Base-by-base conservation (phyloP, 2,113 vertebrate species). In the Labeo rohita region DNA sequence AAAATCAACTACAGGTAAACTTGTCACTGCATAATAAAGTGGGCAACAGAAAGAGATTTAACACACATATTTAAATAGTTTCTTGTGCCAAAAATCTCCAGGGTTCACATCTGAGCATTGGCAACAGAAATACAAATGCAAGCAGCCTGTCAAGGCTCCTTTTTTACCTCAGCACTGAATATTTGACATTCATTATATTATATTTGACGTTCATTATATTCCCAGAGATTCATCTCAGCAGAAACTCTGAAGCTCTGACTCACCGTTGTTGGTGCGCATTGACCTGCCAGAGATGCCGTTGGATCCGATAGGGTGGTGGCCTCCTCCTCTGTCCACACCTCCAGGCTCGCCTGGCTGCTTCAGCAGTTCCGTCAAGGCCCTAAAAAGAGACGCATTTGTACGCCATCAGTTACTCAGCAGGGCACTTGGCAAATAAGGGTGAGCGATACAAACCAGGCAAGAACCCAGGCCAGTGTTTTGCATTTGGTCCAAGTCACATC, bases 291-390 rank as follows among this genome's bases (percentile, higher is more conserved):
- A 92, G 85, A 96, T 94, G 76, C 95, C 95, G 4, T 96, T 95
- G 65, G 93, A 94, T 52, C 95, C 93, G 11, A 94, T 92, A 0
- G 93, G 94, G 84, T 94, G 94, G 91, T 95, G 93, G 84, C 92
- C 89, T n/a, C 91, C 94, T 1, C 90, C 83, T 85, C 94, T 93
- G 72, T 94, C 94, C 86, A 92, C 87, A 0, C 85, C 80, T 45
- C 92, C 93, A 1, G 88, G 89, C 85, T 94, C 94, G 8, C 93
- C 93, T 0, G 94, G 95, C 92, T 95, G 95, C 89, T 96, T 96
- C 89, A 94, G 63, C 34, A 94, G 91, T 90, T 96, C 94, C 2
- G 94, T 95, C 86, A 94, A 89, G 81, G 93, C 92, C 89, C 95
- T 96, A 82, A 59, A 70, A 70, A 78, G 66, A 90, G 81, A 84